phyloP scores from a whole-genome alignment of 1,140 invertebrate genomes.

The Limonius californicus region DNA sequence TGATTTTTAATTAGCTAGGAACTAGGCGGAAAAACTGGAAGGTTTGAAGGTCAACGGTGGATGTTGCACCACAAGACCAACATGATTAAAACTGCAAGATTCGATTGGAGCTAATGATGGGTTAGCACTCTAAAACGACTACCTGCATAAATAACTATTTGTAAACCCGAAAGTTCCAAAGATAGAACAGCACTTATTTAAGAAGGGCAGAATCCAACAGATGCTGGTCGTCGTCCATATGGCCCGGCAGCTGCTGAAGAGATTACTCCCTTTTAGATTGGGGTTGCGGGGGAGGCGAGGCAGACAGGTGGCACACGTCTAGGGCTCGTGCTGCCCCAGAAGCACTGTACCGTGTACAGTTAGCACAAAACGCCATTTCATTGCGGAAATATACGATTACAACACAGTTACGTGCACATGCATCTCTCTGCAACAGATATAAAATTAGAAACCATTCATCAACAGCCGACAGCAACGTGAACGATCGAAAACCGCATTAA shows the following conservation, averaged over 20 bases:
- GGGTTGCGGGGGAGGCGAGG: slow-evolving; percentile 4
- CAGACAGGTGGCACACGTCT: slow-evolving; percentile 11
- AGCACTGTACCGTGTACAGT: slow-evolving; percentile 2
- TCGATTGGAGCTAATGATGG: neutral
- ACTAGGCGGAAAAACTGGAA: no score
- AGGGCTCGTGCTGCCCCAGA: slow-evolving; percentile 11
- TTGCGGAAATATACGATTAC: slow-evolving; percentile 5
- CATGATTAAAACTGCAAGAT: neutral
- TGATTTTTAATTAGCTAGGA: slow-evolving; percentile 10
- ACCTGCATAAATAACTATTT: neutral
- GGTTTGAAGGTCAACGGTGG: no score
- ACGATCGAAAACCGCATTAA: neutral
- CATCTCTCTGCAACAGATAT: neutral
- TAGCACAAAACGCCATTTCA: neutral
- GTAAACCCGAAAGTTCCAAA: neutral
- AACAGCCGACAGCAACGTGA: neutral
- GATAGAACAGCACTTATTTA: slow-evolving; percentile 7
- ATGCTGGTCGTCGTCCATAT: slow-evolving; percentile 12
- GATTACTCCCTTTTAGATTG: slow-evolving; percentile 8
- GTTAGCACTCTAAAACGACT: neutral
- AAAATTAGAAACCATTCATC: slow-evolving; percentile 8
- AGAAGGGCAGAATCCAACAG: slow-evolving; percentile 9
- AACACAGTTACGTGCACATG: neutral
- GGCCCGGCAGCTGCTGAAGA: slow-evolving; percentile 9
- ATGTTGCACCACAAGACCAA: no score